Base-by-base conservation (phyloP, 2,888 invertebrate genomes). In the Ecliptopera silaceata region DNA sequence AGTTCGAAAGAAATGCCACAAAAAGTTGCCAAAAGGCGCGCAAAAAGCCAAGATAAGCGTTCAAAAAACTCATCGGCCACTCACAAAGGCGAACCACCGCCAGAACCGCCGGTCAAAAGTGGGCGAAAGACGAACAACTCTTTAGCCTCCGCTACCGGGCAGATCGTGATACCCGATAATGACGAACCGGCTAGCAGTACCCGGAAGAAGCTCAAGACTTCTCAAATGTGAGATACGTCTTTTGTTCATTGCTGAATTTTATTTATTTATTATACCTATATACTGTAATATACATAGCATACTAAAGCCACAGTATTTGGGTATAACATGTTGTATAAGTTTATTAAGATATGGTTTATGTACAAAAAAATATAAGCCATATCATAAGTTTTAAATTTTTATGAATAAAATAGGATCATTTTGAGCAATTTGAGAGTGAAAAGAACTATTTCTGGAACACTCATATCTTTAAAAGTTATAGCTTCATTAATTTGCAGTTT, bases 51-150 rank as follows among this genome's bases (percentile, higher is more conserved):
- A 53, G 84, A 83, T 8, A 88, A 86, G 73, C 81, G 78, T 59
- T 81, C 85, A 75, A 89, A 88, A 83, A 85, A 82, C 69, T 82
- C 83, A 1, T 75, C 87, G 1, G 66, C 79, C 22, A 77, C 80
- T 4, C 77, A 84, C 44, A 91, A 88, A 72, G 84, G 83, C 41
- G 88, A 87, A 67, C 88, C 84, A 3, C 86, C 84, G 10, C 86
- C 88, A 69, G 84, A 83, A 18, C 80, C 78, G 1, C 84, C 84
- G 0, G 73, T 86, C 13, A 88, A 86, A 65, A 88, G 92, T 2
- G 96, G 97, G 50, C 92, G 97, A 58, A 96, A 97, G 84, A 97
- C 97, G 8, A 97, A 97, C 77, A 97, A 97, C 83, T 97, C 97
- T 0, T 88, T 97, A 44, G 95, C 97, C 1, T 96, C 96, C 10